Conservation (phyloP, 2,113 vertebrate genomes). For the Todiramphus chloris region DNA sequence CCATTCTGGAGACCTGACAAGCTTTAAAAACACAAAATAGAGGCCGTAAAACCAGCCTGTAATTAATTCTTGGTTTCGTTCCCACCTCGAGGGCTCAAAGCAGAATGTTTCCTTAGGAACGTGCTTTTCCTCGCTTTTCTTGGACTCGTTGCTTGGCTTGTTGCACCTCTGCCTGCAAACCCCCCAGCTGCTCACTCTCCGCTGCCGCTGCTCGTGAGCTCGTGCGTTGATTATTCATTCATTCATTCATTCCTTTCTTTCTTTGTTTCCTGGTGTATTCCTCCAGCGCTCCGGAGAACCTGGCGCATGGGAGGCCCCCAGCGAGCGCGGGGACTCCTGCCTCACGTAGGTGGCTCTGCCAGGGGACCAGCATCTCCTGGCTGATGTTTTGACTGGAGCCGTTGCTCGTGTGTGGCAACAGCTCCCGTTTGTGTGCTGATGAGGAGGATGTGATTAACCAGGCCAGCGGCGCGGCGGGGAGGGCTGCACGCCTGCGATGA, state of each 20-base stretch:
- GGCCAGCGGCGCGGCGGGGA: background rate
- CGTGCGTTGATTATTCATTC: accelerated
- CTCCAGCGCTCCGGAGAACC: background rate
- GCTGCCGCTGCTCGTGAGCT: background rate
- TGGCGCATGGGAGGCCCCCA: background rate
- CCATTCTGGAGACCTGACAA: background rate
- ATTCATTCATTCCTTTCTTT: accelerated
- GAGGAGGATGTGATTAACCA: background rate
- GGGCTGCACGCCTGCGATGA: too few species aligned
- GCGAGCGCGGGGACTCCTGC: background rate
- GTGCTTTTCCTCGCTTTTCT: background rate
- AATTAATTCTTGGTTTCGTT: background rate
- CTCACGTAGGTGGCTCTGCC: background rate
- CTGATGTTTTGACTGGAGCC: background rate
- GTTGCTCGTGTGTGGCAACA: background rate
- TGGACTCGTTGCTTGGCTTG: background rate
- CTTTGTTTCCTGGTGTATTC: background rate
- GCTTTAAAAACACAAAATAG: background rate
- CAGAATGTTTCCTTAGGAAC: slow-evolving; percentile 49
- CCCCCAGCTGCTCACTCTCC: background rate
- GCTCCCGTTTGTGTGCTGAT: background rate
- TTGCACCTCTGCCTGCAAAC: background rate
- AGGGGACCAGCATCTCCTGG: background rate
- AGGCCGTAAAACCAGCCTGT: background rate
- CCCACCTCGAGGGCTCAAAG: background rate